Conservation (phyloP, 2,113 vertebrate genomes). For the Bungarus multicinctus region DNA sequence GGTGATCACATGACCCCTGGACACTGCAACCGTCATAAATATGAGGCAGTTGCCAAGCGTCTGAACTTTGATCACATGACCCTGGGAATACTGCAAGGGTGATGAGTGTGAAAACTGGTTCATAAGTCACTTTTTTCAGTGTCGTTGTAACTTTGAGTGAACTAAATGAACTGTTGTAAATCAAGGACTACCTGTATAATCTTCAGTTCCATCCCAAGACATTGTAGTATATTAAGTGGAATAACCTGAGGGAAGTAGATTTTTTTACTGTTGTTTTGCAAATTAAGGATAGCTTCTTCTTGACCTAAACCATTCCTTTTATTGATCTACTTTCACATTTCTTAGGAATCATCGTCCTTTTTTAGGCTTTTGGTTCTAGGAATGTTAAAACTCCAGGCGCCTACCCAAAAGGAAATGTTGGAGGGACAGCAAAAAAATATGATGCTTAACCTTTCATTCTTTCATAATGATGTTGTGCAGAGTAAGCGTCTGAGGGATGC, state of each 20-base stretch:
- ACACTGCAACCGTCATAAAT: too few relatives aligned
- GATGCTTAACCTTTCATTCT: constrained; percentile 8
- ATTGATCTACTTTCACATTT: not conserved
- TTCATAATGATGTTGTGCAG: not conserved
- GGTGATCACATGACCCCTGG: too few relatives aligned
- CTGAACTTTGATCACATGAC: too few relatives aligned
- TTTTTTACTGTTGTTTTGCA: not conserved
- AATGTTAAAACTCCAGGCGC: not conserved
- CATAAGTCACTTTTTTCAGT: too few relatives aligned
- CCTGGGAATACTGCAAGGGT: too few relatives aligned
- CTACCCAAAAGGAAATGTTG: not conserved
- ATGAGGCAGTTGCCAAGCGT: too few relatives aligned
- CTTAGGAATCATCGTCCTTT: not conserved
- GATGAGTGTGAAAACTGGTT: too few relatives aligned
- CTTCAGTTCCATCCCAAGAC: not conserved
- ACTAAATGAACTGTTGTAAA: too few relatives aligned
- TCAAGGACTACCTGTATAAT: not conserved
- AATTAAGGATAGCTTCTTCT: not conserved
- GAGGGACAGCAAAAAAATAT: not conserved
- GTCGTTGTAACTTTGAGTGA: too few relatives aligned
- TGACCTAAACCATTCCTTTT: not conserved
- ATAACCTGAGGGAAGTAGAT: not conserved
- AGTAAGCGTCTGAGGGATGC: constrained; percentile 4
- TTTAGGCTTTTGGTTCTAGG: not conserved
- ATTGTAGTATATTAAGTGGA: not conserved